Evolutionary conservation across 30 jellyfish, hydroid and myxozoan species (phyloP).

Genomic region (Aurelia coerulea): DNA sequence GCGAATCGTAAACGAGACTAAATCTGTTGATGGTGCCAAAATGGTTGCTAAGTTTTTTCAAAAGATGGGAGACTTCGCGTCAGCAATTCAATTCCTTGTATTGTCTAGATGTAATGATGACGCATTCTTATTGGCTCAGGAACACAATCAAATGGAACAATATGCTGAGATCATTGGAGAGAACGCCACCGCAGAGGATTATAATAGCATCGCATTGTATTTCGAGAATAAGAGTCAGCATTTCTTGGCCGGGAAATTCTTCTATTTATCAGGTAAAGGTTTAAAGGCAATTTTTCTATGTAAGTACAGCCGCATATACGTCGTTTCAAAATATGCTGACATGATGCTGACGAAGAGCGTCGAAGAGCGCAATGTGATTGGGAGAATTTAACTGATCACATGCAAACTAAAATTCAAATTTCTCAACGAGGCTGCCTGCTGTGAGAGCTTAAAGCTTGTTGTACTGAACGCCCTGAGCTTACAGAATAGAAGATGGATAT

Average conservation of each 20-base stretch:
- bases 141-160: constrained; percentile 97
- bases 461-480: not conserved
- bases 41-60: constrained; percentile 99
- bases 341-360: no score
- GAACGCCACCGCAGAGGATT: constrained; percentile 89
- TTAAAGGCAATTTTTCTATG: not conserved
- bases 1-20: constrained; percentile 96
- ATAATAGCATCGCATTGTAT: constrained; percentile 92
- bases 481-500: no score
- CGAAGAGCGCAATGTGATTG: no score
- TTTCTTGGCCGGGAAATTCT: constrained; percentile 95
- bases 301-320: no score
- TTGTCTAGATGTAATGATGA: constrained; percentile 92
- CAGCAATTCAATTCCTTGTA: constrained; percentile 98
- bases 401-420: no score
- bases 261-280: constrained; percentile 65
- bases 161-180: constrained; percentile 97
- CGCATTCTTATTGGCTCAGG: constrained; percentile 98
- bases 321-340: no score
- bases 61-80: constrained; percentile 97
- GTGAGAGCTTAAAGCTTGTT: not conserved
- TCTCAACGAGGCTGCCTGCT: not conserved
- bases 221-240: constrained; percentile 85
- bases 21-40: constrained; percentile 97
- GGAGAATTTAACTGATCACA: no score